Evolutionary conservation across 2,113 vertebrate genomes (phyloP).

Genomic region (Pseudorasbora parva): DNA sequence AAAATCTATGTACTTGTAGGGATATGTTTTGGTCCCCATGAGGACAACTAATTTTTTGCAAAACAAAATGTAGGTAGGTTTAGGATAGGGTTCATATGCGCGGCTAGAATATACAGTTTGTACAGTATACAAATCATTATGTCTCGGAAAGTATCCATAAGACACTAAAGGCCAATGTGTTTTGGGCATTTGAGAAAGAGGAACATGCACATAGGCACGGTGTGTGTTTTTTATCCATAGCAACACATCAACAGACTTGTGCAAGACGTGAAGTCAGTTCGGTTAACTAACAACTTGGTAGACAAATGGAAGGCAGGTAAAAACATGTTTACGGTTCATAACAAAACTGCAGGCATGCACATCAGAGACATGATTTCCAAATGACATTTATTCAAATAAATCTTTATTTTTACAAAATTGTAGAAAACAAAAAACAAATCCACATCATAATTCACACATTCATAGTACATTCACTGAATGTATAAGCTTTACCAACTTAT

Average conservation of each 20-base stretch:
- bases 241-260: not conserved
- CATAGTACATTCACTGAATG: conserved; percentile 53
- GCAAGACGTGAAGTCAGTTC: conserved; percentile 15
- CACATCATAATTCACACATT: not conserved
- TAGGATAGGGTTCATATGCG: too few relatives aligned
- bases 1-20: too few relatives aligned
- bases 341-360: conserved; percentile 1
- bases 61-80: too few relatives aligned
- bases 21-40: too few relatives aligned
- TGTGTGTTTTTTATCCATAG: conserved; percentile 16
- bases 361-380: not conserved
- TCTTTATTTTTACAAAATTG: not conserved
- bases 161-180: not conserved
- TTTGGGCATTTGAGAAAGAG: not conserved
- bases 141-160: too few relatives aligned
- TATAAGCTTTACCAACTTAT: not conserved
- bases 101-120: too few relatives aligned
- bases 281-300: not conserved
- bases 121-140: too few relatives aligned
- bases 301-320: not conserved
- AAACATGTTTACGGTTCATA: not conserved
- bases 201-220: not conserved
- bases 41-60: too few relatives aligned
- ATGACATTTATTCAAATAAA: not conserved
- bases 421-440: not conserved